Percentiles rank a stretch among this genome's conserved stretches.
Conservation (phyloP, 2,113 vertebrate species). For the Lophotis ruficrista region DNA sequence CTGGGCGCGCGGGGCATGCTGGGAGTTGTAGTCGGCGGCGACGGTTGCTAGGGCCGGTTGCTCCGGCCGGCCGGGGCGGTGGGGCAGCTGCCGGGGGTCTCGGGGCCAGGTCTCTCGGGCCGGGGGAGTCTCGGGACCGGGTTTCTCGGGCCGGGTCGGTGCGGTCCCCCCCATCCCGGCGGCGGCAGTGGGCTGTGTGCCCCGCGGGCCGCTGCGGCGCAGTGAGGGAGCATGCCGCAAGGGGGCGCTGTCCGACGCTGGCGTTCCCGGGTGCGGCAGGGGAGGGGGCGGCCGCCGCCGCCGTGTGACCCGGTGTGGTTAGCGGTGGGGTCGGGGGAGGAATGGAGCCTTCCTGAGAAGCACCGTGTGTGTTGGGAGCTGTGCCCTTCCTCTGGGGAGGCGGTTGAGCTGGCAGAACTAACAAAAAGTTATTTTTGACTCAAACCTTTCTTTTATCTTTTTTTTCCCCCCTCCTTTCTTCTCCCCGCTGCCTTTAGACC, state of each 20-base stretch:
- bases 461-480: accelerated
- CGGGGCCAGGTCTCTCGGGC: too few species aligned
- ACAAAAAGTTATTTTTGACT: neutral
- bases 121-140: too few species aligned
- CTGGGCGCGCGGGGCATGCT: neutral
- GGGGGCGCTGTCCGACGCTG: too few species aligned
- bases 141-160: too few species aligned
- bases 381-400: neutral
- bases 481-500: neutral
- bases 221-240: too few species aligned
- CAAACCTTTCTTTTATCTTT: neutral
- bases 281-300: too few species aligned
- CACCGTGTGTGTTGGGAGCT: accelerated
- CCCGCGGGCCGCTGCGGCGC: too few species aligned
- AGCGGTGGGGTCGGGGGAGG: neutral
- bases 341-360: neutral
- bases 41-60: neutral
- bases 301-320: accelerated
- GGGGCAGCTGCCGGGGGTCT: neutral
- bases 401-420: too few species aligned
- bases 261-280: too few species aligned
- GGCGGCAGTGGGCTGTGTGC: too few species aligned
- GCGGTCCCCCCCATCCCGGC: too few species aligned
- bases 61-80: neutral
- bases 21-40: neutral